Base-by-base conservation (phyloP, 2,113 vertebrate genomes). In the Sinocyclocheilus grahami region DNA sequence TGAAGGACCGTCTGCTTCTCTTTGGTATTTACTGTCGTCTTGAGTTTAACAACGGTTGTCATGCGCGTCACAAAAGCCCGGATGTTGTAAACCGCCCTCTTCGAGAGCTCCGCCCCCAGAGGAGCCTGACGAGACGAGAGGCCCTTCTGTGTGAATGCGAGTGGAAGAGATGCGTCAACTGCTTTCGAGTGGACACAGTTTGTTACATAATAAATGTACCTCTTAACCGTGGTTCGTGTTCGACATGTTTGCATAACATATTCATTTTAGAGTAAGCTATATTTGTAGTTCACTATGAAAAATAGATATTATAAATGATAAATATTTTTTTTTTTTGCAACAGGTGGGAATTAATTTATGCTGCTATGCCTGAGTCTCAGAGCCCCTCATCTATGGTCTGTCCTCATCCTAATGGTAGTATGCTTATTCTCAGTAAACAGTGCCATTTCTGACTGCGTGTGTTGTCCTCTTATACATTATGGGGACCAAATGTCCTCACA, bases 1-100 rank as follows among this genome's bases (percentile, higher is more conserved):
- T 62, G 78, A 79, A 55, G 55, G 24, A 79, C 18, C 5, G 78
- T 55, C 82, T 12, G 51, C 51, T 67, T 83, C 67, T 74, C 65
- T 83, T 72, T 48, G 67, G 82, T 83, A 74, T 83, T 51, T 51
- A 51, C 48, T 51, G 48, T 51, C 12, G 48, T 51, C 48, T 51
- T 51, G 46, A 48, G 46, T 48, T 48, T 12, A 3, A 71, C 82
- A 74, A 58, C 51, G 69, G 33, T 69, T 74, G 82, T 84, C 82
- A 75, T 42, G 82, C 82, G 69, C 69, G 82, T 84, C 51, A 84
- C 51, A 84, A 24, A 10, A 42, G 53, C 82, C 82, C 82, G 82
- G 82, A 84, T 84, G 82, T 74, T n/a, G 69, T 37, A 8, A 18
- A 18, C 39, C 10, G 4, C 30, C 78, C 78, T n/a, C 77, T 37